Evolutionary conservation across 1,140 invertebrate species (phyloP).

Genomic region (Drosophila tani): DNA sequence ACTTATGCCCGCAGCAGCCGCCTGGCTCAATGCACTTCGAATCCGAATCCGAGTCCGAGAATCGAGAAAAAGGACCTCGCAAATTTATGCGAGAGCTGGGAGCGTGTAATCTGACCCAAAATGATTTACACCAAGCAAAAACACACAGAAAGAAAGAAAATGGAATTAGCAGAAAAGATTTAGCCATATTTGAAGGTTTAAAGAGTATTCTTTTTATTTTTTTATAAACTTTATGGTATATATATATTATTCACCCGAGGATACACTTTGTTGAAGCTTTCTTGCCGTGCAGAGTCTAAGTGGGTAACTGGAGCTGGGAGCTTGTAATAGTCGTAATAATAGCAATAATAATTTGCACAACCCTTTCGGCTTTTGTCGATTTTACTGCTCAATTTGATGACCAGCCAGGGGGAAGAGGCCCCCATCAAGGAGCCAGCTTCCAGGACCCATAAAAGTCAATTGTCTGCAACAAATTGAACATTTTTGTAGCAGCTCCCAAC

Average conservation of each 20-base stretch:
- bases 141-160: neutral
- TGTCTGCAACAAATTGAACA: slow-evolving; percentile 69
- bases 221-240: neutral
- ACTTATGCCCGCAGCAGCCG: slow-evolving; percentile 59
- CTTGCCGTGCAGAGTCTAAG: neutral
- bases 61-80: neutral
- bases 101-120: slow-evolving; percentile 54
- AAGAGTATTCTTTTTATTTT: neutral
- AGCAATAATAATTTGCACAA: slow-evolving; percentile 79
- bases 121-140: slow-evolving; percentile 49
- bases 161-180: neutral
- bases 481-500: slow-evolving; percentile 45
- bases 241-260: too few relatives aligned
- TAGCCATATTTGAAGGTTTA: neutral
- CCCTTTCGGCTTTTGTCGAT: slow-evolving; percentile 69
- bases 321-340: slow-evolving; percentile 75
- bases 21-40: slow-evolving; percentile 18
- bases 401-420: slow-evolving; percentile 28
- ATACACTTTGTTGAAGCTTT: neutral
- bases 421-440: slow-evolving; percentile 5
- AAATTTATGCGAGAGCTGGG: slow-evolving; percentile 52
- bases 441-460: slow-evolving; percentile 63
- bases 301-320: neutral
- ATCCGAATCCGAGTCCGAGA: neutral
- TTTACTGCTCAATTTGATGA: slow-evolving; percentile 76